Evolutionary conservation across 2,797 vertebrate species (phyloP).

Genomic region (Sarcoramphus papa): DNA sequence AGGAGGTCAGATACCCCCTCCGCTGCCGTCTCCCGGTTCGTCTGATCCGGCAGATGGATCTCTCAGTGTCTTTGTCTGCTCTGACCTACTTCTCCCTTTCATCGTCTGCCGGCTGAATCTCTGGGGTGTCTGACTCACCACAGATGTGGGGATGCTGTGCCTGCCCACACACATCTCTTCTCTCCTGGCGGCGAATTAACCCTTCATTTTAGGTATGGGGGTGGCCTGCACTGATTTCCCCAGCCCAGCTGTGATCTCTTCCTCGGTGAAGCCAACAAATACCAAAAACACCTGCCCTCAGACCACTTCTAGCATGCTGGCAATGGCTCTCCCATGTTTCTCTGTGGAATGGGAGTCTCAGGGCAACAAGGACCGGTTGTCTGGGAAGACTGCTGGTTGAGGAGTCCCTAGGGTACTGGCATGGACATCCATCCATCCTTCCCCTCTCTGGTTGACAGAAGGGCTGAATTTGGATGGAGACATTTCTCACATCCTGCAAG

Average conservation of each 20-base stretch:
- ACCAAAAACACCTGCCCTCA: background rate
- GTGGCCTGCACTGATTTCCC: background rate
- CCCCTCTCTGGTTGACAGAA: background rate
- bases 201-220: background rate
- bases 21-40: rapidly evolving
- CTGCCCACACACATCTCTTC: background rate
- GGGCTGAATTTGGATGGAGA: background rate
- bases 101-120: background rate
- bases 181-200: background rate
- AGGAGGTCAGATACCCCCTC: background rate
- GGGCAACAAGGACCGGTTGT: background rate
- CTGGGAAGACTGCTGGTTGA: background rate
- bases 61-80: background rate
- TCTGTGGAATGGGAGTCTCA: background rate
- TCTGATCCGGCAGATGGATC: background rate
- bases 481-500: background rate
- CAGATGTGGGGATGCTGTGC: background rate
- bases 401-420: background rate
- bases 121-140: background rate
- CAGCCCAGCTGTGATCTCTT: background rate
- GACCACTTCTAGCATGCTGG: background rate
- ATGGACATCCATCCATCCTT: background rate
- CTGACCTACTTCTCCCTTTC: background rate
- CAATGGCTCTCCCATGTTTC: background rate
- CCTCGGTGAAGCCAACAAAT: background rate